Percentiles rank a stretch among this genome's conserved stretches.
Conservation (phyloP, 92 coral and sea anemone species). For the Scolanthus callimorphus region DNA sequence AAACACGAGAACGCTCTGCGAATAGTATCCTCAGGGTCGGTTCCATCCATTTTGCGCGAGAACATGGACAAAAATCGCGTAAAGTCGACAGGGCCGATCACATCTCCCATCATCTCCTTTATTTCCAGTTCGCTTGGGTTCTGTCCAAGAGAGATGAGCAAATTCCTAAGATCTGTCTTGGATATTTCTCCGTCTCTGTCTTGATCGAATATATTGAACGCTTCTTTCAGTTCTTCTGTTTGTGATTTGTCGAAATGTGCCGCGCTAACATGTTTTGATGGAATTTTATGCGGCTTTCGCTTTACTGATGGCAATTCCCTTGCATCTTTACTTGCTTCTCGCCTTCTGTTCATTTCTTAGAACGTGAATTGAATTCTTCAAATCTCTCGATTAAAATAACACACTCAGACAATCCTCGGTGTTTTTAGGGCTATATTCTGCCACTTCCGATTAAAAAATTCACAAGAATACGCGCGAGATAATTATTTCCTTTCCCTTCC, state of each 20-base stretch:
- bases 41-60: conserved; percentile 52
- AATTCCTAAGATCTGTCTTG: conserved; percentile 41
- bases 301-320: background rate
- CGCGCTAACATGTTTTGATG: conserved; percentile 5
- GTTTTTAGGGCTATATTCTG: no score
- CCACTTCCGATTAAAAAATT: no score
- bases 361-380: no score
- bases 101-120: conserved; percentile 54
- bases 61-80: conserved; percentile 60
- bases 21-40: conserved; percentile 58
- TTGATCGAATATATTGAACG: conserved; percentile 63
- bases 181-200: conserved; percentile 66
- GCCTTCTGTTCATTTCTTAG: conserved; percentile 1
- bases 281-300: background rate
- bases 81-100: conserved; percentile 37
- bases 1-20: conserved; percentile 63
- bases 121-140: conserved; percentile 48
- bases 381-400: no score
- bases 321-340: conserved; percentile 11
- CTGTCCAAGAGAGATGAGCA: conserved; percentile 65
- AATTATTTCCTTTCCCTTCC: no score
- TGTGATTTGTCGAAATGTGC: conserved; percentile 46
- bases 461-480: no score
- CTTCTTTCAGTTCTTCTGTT: conserved; percentile 47
- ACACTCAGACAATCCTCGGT: no score